A percentile compares a stretch with the other conserved stretches of the same genome.
phyloP scores from a whole-genome alignment of 2,888 invertebrate species.

The Pristionchus entomophagus region DNA sequence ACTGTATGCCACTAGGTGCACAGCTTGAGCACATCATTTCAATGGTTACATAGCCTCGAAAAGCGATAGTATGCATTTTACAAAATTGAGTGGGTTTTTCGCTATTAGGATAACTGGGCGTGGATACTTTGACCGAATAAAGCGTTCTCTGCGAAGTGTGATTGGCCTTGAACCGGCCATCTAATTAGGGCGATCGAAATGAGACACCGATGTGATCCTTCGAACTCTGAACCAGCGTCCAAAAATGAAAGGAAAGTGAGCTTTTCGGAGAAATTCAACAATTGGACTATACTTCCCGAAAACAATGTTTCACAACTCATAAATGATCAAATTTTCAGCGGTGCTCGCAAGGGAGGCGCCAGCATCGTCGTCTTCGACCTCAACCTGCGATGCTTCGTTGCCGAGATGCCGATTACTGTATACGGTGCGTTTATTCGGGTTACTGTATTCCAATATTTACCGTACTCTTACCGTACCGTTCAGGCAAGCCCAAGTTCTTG shows the following conservation, averaged over 20 bases:
- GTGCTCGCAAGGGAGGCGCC: constrained; percentile 69
- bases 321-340: constrained; percentile 57
- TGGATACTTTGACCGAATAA: too few relatives aligned
- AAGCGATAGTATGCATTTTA: too few relatives aligned
- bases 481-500: constrained; percentile 72
- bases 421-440: constrained; percentile 24
- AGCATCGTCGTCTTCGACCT: constrained; percentile 73
- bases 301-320: too few relatives aligned
- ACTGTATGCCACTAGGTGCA: too few relatives aligned
- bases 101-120: too few relatives aligned
- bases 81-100: too few relatives aligned
- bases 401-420: constrained; percentile 47
- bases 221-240: too few relatives aligned
- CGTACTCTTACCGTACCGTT: neutral
- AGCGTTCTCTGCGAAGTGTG: neutral
- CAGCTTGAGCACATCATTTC: too few relatives aligned
- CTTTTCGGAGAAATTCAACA: too few relatives aligned
- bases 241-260: too few relatives aligned
- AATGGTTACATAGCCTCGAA: neutral
- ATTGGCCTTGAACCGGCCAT: constrained; percentile 17
- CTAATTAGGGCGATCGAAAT: constrained; percentile 7
- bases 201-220: neutral
- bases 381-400: constrained; percentile 68
- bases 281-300: too few relatives aligned
- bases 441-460: neutral